Evolutionary conservation across 2,797 vertebrate species (phyloP).

Genomic region (Cirrhinus molitorella): DNA sequence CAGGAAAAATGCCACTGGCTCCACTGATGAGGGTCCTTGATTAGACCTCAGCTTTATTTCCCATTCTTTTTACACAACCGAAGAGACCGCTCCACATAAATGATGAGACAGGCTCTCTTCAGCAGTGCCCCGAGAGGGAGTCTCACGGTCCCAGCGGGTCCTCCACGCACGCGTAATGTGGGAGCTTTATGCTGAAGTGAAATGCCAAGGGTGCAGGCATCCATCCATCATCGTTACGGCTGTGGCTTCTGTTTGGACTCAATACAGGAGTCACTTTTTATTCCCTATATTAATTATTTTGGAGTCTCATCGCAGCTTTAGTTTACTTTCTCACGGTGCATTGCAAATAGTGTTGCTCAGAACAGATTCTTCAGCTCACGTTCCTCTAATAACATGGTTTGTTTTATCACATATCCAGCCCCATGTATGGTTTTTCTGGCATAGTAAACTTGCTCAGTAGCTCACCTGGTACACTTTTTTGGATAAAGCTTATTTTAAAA

Average conservation of each 20-base stretch:
- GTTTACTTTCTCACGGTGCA: slow-evolving; percentile 44
- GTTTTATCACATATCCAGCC: slow-evolving; percentile 56
- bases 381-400: slow-evolving; percentile 36
- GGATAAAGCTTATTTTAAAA: no score
- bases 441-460: background rate
- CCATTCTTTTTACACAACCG: slow-evolving; percentile 32
- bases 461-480: background rate
- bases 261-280: slow-evolving; percentile 45
- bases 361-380: slow-evolving; percentile 11
- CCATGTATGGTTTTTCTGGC: background rate
- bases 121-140: slow-evolving; percentile 28
- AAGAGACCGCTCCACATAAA: slow-evolving; percentile 48
- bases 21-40: slow-evolving; percentile 85
- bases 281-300: slow-evolving; percentile 52
- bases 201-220: slow-evolving; percentile 60
- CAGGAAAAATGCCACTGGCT: slow-evolving; percentile 78
- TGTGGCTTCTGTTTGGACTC: slow-evolving; percentile 34
- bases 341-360: background rate
- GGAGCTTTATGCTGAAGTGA: slow-evolving; percentile 50
- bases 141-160: slow-evolving; percentile 13
- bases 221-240: slow-evolving; percentile 65
- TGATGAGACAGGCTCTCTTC: slow-evolving; percentile 52
- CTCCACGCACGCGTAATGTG: slow-evolving; percentile 21
- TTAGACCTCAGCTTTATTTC: slow-evolving; percentile 67
- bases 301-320: slow-evolving; percentile 41